These are phyloP conservation scores for Nemapogon koenigi DNA, from an alignment of 2,888 invertebrate genomes.

Conservation along the genomic window DNA sequence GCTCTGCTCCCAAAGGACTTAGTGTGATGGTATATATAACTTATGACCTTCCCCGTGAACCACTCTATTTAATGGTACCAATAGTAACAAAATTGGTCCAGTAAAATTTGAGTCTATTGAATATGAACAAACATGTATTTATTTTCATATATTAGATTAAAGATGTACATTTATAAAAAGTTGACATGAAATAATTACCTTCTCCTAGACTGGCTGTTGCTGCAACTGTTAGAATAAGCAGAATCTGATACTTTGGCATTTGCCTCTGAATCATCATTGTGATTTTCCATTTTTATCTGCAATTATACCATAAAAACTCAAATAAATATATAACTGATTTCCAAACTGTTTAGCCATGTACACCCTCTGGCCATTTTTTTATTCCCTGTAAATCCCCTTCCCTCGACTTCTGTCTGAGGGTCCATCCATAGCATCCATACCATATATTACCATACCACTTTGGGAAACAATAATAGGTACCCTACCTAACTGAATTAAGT, in stretches of 20 bases:
- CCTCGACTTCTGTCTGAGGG: too few relatives aligned
- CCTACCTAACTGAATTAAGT: too few relatives aligned
- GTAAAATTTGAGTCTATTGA: too few relatives aligned
- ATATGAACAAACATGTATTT: too few relatives aligned
- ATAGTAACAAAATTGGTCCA: background rate
- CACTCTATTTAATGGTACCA: background rate
- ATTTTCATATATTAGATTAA: too few relatives aligned
- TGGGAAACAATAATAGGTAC: too few relatives aligned
- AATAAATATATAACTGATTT: constrained; percentile 9
- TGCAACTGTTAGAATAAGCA: constrained; percentile 82
- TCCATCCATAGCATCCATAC: too few relatives aligned
- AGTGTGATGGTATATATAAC: constrained; percentile 1
- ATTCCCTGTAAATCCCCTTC: constrained; percentile 10
- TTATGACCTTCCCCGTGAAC: background rate
- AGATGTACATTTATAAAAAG: background rate
- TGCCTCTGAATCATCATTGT: constrained; percentile 56
- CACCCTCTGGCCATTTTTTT: constrained; percentile 8
- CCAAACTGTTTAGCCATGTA: background rate
- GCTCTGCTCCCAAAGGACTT: constrained; percentile 1
- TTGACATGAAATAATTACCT: constrained; percentile 59
- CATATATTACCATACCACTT: too few relatives aligned
- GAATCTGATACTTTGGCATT: constrained; percentile 79
- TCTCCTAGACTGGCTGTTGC: constrained; percentile 81
- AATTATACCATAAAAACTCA: too few relatives aligned
- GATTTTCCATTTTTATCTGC: constrained; percentile 29